Evolutionary conservation across 2,113 vertebrate genomes (phyloP).

Genomic region (Heterochromis multidens): DNA sequence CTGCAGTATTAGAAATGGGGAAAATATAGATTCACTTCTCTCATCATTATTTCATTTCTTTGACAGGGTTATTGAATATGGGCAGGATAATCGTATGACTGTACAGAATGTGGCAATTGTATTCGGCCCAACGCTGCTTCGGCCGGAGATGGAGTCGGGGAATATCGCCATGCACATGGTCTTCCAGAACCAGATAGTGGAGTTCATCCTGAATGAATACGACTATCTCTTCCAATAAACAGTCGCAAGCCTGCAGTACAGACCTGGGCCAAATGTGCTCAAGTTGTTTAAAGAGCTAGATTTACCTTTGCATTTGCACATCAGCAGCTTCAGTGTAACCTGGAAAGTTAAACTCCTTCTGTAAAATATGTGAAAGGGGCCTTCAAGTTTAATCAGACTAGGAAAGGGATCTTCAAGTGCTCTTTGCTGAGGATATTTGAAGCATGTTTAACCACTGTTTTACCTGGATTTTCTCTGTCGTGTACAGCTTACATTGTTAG

Average conservation of each 20-base stretch:
- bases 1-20: too few species aligned
- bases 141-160: constrained; percentile 80
- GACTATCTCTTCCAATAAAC: constrained; percentile 79
- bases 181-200: constrained; percentile 97
- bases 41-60: not conserved
- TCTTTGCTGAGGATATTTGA: constrained; percentile 13
- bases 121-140: constrained; percentile 91
- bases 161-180: constrained; percentile 93
- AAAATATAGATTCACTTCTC: not conserved
- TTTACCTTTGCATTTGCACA: constrained; percentile 6
- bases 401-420: constrained; percentile 1
- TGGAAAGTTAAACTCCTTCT: not conserved
- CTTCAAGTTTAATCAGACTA: not conserved
- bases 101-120: constrained; percentile 93
- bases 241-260: not conserved
- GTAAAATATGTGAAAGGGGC: constrained; percentile 21
- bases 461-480: not conserved
- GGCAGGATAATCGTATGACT: constrained; percentile 90
- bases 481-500: not conserved
- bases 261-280: not conserved
- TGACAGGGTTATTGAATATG: constrained; percentile 81
- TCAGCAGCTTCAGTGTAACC: not conserved
- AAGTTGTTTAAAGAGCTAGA: not conserved
- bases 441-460: constrained; percentile 26
- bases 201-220: constrained; percentile 88